phyloP scores from a whole-genome alignment of 2,888 invertebrate species.

The Sinopyrophorus schimmeli region DNA sequence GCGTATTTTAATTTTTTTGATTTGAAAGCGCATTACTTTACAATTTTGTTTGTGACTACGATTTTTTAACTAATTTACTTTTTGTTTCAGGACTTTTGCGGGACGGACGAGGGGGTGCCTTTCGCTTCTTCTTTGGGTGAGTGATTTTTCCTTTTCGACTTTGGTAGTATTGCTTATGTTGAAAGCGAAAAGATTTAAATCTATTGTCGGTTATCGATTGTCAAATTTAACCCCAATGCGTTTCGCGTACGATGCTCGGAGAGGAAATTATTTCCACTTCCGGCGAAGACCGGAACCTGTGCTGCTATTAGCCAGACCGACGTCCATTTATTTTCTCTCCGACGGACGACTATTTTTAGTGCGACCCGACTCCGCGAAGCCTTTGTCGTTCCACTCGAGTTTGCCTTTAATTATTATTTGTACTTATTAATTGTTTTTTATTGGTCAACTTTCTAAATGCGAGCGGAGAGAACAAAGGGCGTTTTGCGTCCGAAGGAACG shows the following conservation, averaged over 20 bases:
- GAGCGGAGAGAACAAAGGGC: neutral
- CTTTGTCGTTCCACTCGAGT: neutral
- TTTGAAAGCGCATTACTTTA: too few species aligned
- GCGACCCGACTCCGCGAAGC: slow-evolving; percentile 10
- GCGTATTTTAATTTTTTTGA: too few species aligned
- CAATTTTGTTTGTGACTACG: too few species aligned
- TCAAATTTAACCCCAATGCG: slow-evolving; percentile 23
- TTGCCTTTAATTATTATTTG: neutral
- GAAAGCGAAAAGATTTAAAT: slow-evolving; percentile 22
- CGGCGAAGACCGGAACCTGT: slow-evolving; percentile 47
- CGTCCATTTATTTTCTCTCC: slow-evolving; percentile 40
- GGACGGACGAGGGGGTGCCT: too few species aligned
- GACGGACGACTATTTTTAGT: slow-evolving; percentile 18
- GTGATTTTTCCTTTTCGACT: too few species aligned
- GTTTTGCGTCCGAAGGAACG: too few species aligned
- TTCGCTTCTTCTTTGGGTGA: too few species aligned
- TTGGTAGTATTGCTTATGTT: too few species aligned
- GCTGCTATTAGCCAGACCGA: slow-evolving; percentile 47
- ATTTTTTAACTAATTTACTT: too few species aligned
- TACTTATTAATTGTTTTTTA: neutral
- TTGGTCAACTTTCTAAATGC: neutral
- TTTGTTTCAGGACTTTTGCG: too few species aligned
- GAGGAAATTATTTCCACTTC: slow-evolving; percentile 53
- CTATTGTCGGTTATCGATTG: slow-evolving; percentile 27
- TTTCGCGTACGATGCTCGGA: slow-evolving; percentile 27